These are phyloP conservation scores for Dusona sp. DNA, from an alignment of 2,888 invertebrate genomes.

Conservation along the genomic window DNA sequence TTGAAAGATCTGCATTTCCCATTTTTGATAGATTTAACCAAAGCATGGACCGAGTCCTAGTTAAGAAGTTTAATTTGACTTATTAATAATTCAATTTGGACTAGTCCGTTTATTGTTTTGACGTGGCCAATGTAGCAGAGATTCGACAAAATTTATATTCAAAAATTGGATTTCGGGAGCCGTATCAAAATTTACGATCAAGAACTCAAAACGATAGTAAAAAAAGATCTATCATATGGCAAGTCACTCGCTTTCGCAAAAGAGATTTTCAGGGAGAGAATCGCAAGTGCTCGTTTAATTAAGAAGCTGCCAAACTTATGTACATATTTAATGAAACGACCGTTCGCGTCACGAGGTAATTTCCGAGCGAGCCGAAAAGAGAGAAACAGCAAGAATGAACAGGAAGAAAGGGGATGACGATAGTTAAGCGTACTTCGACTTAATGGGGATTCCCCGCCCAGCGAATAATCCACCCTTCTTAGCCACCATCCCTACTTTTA, in stretches of 20 bases:
- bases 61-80: neutral
- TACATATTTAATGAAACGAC: conserved; percentile 70
- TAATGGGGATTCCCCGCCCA: conserved; percentile 68
- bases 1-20: neutral
- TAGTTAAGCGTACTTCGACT: conserved; percentile 61
- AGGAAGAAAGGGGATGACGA: conserved; percentile 32
- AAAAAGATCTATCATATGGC: conserved; percentile 54
- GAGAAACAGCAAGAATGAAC: conserved; percentile 31
- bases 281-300: conserved; percentile 68
- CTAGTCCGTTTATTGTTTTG: neutral
- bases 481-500: conserved; percentile 37
- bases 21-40: neutral
- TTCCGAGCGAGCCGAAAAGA: conserved; percentile 57
- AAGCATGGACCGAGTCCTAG: neutral
- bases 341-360: conserved; percentile 67
- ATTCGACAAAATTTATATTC: neutral
- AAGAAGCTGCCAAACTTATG: conserved; percentile 71
- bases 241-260: conserved; percentile 45
- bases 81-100: neutral
- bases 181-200: neutral
- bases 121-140: neutral
- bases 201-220: conserved; percentile 23
- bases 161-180: neutral
- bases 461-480: conserved; percentile 65
- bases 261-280: conserved; percentile 49